These are phyloP conservation scores for Hycleus cichorii DNA, from an alignment of 1,140 invertebrate species.

Conservation along the genomic window DNA sequence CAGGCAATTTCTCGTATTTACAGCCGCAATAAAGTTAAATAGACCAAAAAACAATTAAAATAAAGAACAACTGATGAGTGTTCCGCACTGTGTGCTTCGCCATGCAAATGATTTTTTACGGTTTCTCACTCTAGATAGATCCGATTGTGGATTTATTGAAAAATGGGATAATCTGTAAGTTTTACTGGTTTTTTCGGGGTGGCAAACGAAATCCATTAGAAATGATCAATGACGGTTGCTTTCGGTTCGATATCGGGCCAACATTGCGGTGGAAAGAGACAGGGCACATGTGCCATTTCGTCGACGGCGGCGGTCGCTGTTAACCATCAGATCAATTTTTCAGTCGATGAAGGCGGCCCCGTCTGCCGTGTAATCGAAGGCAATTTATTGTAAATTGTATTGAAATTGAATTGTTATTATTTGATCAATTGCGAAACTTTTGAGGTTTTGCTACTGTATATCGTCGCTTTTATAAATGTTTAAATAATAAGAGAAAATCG, in stretches of 20 bases:
- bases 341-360: too few species aligned
- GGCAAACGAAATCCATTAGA: not conserved
- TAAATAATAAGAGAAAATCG: too few species aligned
- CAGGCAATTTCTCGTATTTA: slow-evolving; percentile 11
- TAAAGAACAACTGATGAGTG: not conserved
- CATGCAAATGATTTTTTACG: slow-evolving; percentile 11
- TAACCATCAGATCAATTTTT: too few species aligned
- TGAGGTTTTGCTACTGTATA: too few species aligned
- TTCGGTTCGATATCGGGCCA: not conserved
- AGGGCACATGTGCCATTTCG: not conserved
- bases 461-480: too few species aligned
- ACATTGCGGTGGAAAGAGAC: not conserved
- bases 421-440: too few species aligned
- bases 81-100: slow-evolving; percentile 7
- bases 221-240: slow-evolving; percentile 4
- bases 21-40: slow-evolving; percentile 11
- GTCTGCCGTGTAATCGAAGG: too few species aligned
- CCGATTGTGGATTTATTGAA: not conserved
- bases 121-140: too few species aligned
- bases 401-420: slow-evolving; percentile 5
- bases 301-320: too few species aligned
- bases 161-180: not conserved
- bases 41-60: slow-evolving; percentile 14
- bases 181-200: not conserved
- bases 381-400: too few species aligned